Evolutionary conservation across 2,888 invertebrate species (phyloP), one percentile per base, ranked within the genome.

Genomic region (Tenthredo amoena): DNA sequence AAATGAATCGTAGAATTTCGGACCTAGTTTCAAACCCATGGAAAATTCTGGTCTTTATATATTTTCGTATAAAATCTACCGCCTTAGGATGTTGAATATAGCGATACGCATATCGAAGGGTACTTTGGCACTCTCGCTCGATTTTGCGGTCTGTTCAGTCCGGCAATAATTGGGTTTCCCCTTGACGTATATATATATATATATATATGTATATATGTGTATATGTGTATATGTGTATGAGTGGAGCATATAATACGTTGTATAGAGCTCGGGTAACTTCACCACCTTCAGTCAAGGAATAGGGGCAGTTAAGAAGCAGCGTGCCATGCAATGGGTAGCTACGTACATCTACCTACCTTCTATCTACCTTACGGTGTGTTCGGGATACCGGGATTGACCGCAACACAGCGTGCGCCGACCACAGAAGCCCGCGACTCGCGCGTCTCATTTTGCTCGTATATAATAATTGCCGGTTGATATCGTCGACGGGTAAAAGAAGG

Each of bases 391-490:
- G 72, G 77, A 31, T 37, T 62, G 40, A 58, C 81, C 81, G 81
- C 62, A 58, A 81, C 40, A 81, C 40, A 81, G 50, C 81, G 62
- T 62, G 62, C 79, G 58, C 58, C 79, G 79, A 79, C 79, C 79
- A 40, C 79, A 79, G 58, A 79, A 79, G 58, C 55, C 50, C 79
- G 71, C 77, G 77, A 77, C 77, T 77, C 77, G 77, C 77, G 77
- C 77, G 31, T 50, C 77, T 77, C 77, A 74, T 74, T 74, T 74
- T 74, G n/a, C 43, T 40, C n/a, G 37, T 10, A 43, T n/a, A 74
- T 43, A 40, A 74, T 74, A 74, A 74, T 74, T 74, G 72, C 72
- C n/a, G 72, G 72, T 74, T 12, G 55, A 7, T 55, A n/a, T 55
- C n/a, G 55, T n/a, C 7, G 55, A 18, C n/a, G n/a, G 55, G n/a